Percentiles rank a stretch among this genome's conserved stretches.
phyloP scores from a whole-genome alignment of 2,113 vertebrate genomes.

The Setophaga coronata region DNA sequence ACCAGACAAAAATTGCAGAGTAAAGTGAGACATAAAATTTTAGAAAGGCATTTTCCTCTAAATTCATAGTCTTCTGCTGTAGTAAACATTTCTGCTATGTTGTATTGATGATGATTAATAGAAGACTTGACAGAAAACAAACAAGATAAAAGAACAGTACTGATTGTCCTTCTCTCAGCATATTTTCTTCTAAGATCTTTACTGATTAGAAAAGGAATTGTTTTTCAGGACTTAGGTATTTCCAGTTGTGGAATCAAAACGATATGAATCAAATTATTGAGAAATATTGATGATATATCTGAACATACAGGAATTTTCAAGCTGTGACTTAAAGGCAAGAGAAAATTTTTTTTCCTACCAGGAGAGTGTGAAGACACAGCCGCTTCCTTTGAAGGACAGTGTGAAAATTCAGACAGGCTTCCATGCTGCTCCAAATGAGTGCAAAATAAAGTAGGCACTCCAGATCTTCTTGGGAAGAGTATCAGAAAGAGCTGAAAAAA shows the following conservation, averaged over 20 bases:
- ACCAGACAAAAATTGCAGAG: not conserved
- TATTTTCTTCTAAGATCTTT: not conserved
- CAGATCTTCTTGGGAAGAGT: not conserved
- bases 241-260: not conserved
- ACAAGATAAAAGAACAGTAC: not conserved
- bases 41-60: not conserved
- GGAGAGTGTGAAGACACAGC: not conserved
- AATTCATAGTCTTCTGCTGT: not conserved
- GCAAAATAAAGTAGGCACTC: not conserved
- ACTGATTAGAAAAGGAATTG: not conserved
- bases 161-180: not conserved
- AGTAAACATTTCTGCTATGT: not conserved
- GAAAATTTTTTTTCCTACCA: not conserved
- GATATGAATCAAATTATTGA: not conserved
- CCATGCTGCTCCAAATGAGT: not conserved
- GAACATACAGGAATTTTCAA: not conserved
- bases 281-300: not conserved
- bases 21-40: not conserved
- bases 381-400: not conserved
- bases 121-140: not conserved
- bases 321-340: not conserved
- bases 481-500: not conserved
- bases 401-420: slow-evolving; percentile 28
- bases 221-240: not conserved
- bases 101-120: not conserved